Base-by-base conservation (phyloP, 2,113 vertebrate species). In the Zosterops japonicus region DNA sequence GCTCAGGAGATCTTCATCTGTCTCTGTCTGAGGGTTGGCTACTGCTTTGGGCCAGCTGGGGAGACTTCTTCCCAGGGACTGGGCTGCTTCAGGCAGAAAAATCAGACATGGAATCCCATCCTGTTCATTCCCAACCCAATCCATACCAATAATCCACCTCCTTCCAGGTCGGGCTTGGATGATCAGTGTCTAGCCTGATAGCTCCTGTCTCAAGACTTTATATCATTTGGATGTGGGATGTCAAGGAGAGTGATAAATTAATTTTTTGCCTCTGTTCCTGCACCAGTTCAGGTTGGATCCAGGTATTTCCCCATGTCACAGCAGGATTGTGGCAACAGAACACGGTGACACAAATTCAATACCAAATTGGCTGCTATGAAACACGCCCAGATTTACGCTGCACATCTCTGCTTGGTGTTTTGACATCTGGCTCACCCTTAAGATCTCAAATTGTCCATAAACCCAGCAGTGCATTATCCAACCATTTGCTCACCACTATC, bases 401-500 rank as follows among this genome's bases (percentile, higher is more conserved):
- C 71, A 13, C 24, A 5, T 39, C 27, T 87, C 5, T 28, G 11
- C 12, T 24, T 29, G 47, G 12, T 71, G 27, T 78, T 82, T 44
- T 63, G 42, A 59, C 41, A 52, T 28, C 56, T 35, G 46, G n/a
- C 11, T 74, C 49, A 25, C 35, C 61, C 46, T 69, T 19, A 46
- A 46, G 31, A 33, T 20, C 41, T 46, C 44, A 56, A 11, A 63
- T 68, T 10, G 24, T 36, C 33, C 79, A 14, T 5, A 82, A 79
- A 33, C 7, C 5, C 35, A 29, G 31, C 25, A 71, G 44, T 14
- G 67, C 11, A 2, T 41, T 63, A 21, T 23, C 12, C 23, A 16
- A 2, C 31, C 27, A 9, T 16, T 67, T 49, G 83, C 97, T 98
- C 96, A 98, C 97, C 91, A 89, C 16, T 56, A 97, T 91, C 74